A percentile compares a stretch with the other conserved stretches of the same genome.
Evolutionary conservation across 2,797 vertebrate species (phyloP).

Genomic region (Podargus strigoides): DNA sequence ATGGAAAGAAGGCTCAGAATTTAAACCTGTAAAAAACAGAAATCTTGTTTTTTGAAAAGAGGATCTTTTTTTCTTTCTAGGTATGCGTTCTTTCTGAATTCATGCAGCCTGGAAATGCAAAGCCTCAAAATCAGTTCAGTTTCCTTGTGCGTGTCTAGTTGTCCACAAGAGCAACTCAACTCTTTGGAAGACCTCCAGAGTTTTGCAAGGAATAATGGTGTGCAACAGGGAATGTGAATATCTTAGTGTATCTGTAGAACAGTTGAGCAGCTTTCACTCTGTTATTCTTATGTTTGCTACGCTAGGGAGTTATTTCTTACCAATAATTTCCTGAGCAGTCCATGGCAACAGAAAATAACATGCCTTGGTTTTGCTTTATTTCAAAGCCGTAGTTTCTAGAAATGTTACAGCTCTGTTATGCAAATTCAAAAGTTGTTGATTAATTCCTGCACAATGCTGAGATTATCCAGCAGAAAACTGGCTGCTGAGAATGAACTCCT

Average conservation of each 20-base stretch:
- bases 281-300: background rate
- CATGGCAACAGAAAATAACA: background rate
- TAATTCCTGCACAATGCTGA: background rate
- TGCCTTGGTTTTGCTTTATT: background rate
- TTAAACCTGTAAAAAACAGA: background rate
- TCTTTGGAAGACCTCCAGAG: conserved; percentile 75
- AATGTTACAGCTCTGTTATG: background rate
- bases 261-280: background rate
- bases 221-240: conserved; percentile 26
- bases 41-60: background rate
- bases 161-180: conserved; percentile 74
- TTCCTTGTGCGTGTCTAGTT: conserved; percentile 75
- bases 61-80: conserved; percentile 52
- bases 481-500: background rate
- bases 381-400: background rate
- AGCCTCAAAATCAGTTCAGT: conserved; percentile 51
- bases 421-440: background rate
- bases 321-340: background rate
- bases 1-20: background rate
- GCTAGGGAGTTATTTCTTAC: background rate
- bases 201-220: conserved; percentile 77
- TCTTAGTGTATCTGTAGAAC: background rate
- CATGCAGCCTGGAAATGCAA: conserved; percentile 64
- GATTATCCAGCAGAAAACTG: background rate
- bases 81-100: conserved; percentile 78